These are phyloP conservation scores for Apis florea DNA, from an alignment of 1,140 invertebrate species.

Conservation along the genomic window DNA sequence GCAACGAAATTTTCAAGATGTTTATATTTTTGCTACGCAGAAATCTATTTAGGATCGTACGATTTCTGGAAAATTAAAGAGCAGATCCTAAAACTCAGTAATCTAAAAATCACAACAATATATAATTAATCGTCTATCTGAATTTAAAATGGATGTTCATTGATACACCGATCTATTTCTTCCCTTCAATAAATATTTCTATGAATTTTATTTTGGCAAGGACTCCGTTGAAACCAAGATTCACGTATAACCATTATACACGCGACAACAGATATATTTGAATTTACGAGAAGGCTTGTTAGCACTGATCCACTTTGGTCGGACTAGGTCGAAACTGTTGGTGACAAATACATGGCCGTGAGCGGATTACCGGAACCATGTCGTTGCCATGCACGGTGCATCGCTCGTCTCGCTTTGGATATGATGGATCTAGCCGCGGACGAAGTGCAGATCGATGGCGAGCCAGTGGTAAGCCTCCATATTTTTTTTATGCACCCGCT, in stretches of 20 bases:
- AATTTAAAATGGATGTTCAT: too few species aligned
- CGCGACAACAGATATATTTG: slow-evolving; percentile 12
- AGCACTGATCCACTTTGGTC: slow-evolving; percentile 51
- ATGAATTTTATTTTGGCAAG: not conserved
- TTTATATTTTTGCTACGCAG: too few species aligned
- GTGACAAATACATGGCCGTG: slow-evolving; percentile 99
- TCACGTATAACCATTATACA: not conserved
- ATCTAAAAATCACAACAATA: too few species aligned
- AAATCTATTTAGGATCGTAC: too few species aligned
- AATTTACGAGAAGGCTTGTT: slow-evolving; percentile 43
- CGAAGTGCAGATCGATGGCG: slow-evolving; percentile 91
- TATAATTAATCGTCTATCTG: too few species aligned
- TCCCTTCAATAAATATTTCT: not conserved
- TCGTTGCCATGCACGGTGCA: slow-evolving; percentile 94
- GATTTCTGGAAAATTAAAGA: too few species aligned
- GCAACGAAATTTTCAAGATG: too few species aligned
- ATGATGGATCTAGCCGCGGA: slow-evolving; percentile 95
- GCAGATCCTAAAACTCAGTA: too few species aligned
- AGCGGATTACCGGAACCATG: slow-evolving; percentile 97
- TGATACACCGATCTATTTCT: not conserved
- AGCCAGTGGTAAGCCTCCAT: slow-evolving; percentile 87
- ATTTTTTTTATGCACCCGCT: not conserved
- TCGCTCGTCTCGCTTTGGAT: slow-evolving; percentile 94
- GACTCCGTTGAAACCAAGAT: not conserved
- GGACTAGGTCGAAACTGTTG: slow-evolving; percentile 97